phyloP scores from a whole-genome alignment of 1,140 invertebrate species.

The Oncopeltus fasciatus region DNA sequence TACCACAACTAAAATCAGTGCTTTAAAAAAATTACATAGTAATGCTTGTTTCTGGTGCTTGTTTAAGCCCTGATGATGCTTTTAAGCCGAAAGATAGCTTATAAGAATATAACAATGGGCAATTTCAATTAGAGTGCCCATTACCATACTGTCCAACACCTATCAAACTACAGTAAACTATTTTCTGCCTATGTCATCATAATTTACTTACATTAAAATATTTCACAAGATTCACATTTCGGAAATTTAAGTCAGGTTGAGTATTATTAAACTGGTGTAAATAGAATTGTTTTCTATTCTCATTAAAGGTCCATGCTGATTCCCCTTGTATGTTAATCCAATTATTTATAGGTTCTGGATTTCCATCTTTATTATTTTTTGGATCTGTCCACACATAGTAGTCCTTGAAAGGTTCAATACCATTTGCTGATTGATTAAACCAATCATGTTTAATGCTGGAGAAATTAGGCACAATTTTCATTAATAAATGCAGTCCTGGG shows the following conservation, averaged over 20 bases:
- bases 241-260: conserved; percentile 64
- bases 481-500: conserved; percentile 55
- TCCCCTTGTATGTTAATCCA: conserved; percentile 51
- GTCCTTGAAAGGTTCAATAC: conserved; percentile 44
- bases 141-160: no score
- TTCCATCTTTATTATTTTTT: conserved; percentile 31
- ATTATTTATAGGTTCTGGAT: conserved; percentile 36
- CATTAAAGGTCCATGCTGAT: conserved; percentile 55
- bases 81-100: no score
- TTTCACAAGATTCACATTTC: conserved; percentile 40
- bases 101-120: no score
- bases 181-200: no score
- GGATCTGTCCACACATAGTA: conserved; percentile 65
- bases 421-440: conserved; percentile 51
- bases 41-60: no score
- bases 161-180: no score
- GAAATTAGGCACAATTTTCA: conserved; percentile 80
- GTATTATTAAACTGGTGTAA: conserved; percentile 52
- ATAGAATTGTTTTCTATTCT: conserved; percentile 52
- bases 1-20: no score
- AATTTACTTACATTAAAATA: conserved; percentile 42
- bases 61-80: no score
- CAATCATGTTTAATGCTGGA: conserved; percentile 62
- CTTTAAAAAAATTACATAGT: no score
- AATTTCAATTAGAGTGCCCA: no score